phyloP scores from a whole-genome alignment of 2,888 invertebrate species.

The Unio pictorum region DNA sequence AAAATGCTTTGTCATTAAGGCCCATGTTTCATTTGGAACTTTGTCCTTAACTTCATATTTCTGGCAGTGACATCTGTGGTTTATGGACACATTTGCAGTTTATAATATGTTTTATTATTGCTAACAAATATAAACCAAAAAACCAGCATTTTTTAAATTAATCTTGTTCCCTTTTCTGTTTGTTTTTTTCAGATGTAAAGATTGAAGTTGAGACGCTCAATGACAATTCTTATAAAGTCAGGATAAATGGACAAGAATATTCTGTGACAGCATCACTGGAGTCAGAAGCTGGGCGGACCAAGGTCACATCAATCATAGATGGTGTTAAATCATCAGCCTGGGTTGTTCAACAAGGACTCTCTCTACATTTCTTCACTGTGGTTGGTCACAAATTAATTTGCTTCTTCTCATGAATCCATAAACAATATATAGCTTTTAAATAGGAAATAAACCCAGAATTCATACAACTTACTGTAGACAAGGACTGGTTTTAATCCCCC shows the following conservation, averaged over 20 bases:
- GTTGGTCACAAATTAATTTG: constrained; percentile 33
- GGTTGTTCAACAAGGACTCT: constrained; percentile 76
- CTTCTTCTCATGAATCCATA: no score
- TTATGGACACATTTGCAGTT: no score
- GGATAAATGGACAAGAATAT: constrained; percentile 42
- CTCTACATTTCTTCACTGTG: constrained; percentile 78
- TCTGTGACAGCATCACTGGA: constrained; percentile 48
- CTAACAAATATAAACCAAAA: no score
- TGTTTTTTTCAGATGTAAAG: constrained; percentile 46
- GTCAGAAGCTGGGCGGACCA: constrained; percentile 41
- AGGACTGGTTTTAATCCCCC: no score
- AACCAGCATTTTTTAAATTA: neutral
- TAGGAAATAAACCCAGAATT: no score
- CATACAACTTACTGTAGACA: no score
- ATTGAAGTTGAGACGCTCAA: constrained; percentile 44
- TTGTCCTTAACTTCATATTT: no score
- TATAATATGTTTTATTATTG: no score
- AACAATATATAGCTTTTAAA: no score
- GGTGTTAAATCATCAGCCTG: constrained; percentile 76
- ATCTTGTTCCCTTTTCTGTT: neutral
- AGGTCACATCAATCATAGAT: constrained; percentile 69
- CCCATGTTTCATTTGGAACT: no score
- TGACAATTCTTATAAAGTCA: constrained; percentile 42
- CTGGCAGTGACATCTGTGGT: no score
- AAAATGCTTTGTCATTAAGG: no score